These are phyloP conservation scores for Rutpela maculata DNA, from an alignment of 2,888 invertebrate genomes.

Conservation along the genomic window DNA sequence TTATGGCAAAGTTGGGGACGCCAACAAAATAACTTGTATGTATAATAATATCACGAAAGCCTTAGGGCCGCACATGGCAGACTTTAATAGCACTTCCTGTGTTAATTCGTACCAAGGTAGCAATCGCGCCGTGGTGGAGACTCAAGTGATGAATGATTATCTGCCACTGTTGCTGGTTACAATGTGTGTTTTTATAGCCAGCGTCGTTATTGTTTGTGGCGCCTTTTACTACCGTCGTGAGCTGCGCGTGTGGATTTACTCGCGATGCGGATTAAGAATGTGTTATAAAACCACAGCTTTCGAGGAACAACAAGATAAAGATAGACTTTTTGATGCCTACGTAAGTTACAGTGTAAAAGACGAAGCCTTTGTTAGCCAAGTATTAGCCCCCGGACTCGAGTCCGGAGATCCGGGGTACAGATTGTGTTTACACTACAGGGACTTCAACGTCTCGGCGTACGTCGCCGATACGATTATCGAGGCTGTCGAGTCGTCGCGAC, in stretches of 20 bases:
- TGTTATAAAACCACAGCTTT: constrained; percentile 90
- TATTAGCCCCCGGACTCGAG: constrained; percentile 91
- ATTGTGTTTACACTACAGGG: constrained; percentile 93
- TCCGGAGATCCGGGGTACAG: constrained; percentile 88
- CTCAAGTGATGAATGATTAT: constrained; percentile 88
- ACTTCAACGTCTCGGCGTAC: constrained; percentile 91
- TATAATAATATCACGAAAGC: constrained; percentile 84
- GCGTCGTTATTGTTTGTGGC: constrained; percentile 85
- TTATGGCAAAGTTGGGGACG: constrained; percentile 88
- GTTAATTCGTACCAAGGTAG: constrained; percentile 82
- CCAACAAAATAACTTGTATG: constrained; percentile 84
- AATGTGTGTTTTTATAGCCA: constrained; percentile 85
- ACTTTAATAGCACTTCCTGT: constrained; percentile 88
- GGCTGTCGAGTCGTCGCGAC: constrained; percentile 92
- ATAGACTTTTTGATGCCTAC: constrained; percentile 95
- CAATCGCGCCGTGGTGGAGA: constrained; percentile 83
- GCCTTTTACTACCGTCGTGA: constrained; percentile 89
- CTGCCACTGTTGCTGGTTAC: constrained; percentile 87
- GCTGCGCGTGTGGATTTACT: constrained; percentile 90
- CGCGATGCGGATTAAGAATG: constrained; percentile 89
- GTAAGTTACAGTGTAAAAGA: constrained; percentile 96
- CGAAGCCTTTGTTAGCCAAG: constrained; percentile 92
- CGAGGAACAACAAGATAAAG: constrained; percentile 88
- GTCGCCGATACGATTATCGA: constrained; percentile 95
- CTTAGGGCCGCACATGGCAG: constrained; percentile 82